A percentile compares a stretch with the other conserved stretches of the same genome.
Conservation (phyloP, 2,888 invertebrate genomes). For the Stomorhina lunata region DNA sequence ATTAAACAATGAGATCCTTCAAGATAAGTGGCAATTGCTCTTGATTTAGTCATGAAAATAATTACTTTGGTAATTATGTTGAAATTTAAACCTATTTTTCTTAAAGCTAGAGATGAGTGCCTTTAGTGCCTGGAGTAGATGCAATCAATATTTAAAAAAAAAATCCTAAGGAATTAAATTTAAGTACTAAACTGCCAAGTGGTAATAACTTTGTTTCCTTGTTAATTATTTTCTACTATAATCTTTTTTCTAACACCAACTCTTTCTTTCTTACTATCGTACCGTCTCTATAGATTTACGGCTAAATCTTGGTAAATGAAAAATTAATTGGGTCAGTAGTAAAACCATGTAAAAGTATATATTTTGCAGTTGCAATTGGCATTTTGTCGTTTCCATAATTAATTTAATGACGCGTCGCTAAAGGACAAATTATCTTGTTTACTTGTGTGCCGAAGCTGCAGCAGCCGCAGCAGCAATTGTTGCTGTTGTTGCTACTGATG, state of each 20-base stretch:
- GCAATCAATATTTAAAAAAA: too few species aligned
- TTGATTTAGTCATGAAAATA: too few species aligned
- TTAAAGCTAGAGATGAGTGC: too few species aligned
- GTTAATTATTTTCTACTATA: too few species aligned
- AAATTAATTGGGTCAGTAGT: conserved; percentile 21
- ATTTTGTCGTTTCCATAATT: conserved; percentile 54
- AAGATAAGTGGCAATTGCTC: too few species aligned
- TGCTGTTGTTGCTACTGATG: background rate
- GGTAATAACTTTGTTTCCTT: too few species aligned
- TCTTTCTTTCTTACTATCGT: background rate
- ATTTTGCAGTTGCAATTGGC: conserved; percentile 30
- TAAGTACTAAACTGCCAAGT: too few species aligned
- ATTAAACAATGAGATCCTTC: too few species aligned
- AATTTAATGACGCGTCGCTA: conserved; percentile 57
- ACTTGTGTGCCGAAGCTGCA: conserved; percentile 3
- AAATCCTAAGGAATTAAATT: too few species aligned
- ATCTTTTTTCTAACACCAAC: background rate
- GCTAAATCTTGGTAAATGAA: background rate
- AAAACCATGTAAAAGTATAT: background rate
- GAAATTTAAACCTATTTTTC: too few species aligned
- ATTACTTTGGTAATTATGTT: too few species aligned
- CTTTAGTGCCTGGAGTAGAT: too few species aligned
- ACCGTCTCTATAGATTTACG: background rate
- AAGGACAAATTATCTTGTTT: conserved; percentile 51
- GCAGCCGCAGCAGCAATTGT: background rate